Evolutionary conservation across 2,113 vertebrate species (phyloP), one percentile per base, ranked within the genome.

Genomic region (Solea solea): DNA sequence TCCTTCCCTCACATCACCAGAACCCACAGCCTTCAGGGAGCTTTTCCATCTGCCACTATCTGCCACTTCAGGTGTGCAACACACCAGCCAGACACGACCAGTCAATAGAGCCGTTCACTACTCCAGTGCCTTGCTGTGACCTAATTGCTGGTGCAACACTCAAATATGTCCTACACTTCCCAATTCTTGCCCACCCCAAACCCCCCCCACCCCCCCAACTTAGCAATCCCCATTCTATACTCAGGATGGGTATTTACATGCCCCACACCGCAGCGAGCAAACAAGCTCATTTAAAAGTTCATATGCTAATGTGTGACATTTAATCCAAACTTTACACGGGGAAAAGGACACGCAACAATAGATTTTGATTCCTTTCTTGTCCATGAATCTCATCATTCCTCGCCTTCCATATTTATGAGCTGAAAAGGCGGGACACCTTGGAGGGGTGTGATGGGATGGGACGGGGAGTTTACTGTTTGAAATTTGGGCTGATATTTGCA

Each of bases 271-370:
- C 80, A 42, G 89, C 93, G 92, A 93, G 94, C 94, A 94, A 94
- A 94, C 94, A 94, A 94, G 94, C 94, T 94, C 92, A 94, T 94
- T 94, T 94, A 94, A 94, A 94, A 94, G 94, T 94, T 94, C 94
- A 94, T 91, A 94, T 94, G 94, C 94, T 94, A 94, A 94, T 94
- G 91, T 94, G 86, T 94, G 94, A 94, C 94, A 94, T 94, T 94
- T 94, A 94, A 94, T 94, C 91, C 94, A 94, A 94, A 94, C 94
- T 94, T 94, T 94, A 93, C 93, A 94, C 92, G 93, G 91, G 90
- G 87, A 92, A 92, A 94, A 94, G 93, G 93, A 94, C 93, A 94
- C 90, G 93, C 90, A 93, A 94, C 94, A 94, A 93, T 92, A 94
- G 92, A 93, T 92, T 94, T 90, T 88, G 92, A 93, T 94, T 93